Conservation (phyloP, 2,113 vertebrate species). For the Gasterosteus aculeatus region DNA sequence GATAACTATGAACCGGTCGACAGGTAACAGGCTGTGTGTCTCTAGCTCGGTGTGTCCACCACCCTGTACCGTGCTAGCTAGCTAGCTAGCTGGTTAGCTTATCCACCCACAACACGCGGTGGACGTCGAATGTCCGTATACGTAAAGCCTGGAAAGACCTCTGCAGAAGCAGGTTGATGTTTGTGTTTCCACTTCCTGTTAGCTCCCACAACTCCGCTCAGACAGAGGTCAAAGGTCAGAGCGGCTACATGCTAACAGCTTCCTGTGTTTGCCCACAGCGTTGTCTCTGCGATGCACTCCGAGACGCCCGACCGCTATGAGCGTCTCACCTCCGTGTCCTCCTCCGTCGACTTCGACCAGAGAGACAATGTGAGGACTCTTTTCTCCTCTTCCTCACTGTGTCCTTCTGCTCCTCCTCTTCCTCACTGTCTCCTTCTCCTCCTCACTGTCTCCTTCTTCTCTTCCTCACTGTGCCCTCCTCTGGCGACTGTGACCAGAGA, state of each 20-base stretch:
- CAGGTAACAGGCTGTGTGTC: conserved; percentile 61
- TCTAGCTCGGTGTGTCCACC: conserved; percentile 10
- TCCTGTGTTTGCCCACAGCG: conserved; percentile 76
- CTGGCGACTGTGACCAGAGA: no score
- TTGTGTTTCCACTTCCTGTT: conserved; percentile 19
- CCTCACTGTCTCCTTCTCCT: not conserved
- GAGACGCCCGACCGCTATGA: conserved; percentile 95
- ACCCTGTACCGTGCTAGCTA: conserved; percentile 56
- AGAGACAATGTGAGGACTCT: conserved; percentile 90
- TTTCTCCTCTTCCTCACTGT: conserved; percentile 9
- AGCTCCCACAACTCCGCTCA: conserved; percentile 1
- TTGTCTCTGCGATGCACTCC: conserved; percentile 92
- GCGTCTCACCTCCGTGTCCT: conserved; percentile 96
- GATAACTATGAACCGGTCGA: conserved; percentile 79
- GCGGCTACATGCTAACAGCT: conserved; percentile 3
- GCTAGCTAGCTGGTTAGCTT: conserved; percentile 6
- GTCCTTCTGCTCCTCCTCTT: conserved; percentile 5
- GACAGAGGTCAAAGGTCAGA: conserved; percentile 36
- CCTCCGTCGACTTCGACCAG: conserved; percentile 97
- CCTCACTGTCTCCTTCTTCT: not conserved
- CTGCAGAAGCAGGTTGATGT: not conserved
- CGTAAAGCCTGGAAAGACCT: not conserved
- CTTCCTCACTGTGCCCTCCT: not conserved
- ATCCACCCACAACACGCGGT: no score
- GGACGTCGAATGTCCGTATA: not conserved